A percentile compares a stretch with the other conserved stretches of the same genome.
These are phyloP conservation scores for Eulemur rufifrons DNA, from an alignment of 2,113 vertebrate genomes.

Conservation along the genomic window DNA sequence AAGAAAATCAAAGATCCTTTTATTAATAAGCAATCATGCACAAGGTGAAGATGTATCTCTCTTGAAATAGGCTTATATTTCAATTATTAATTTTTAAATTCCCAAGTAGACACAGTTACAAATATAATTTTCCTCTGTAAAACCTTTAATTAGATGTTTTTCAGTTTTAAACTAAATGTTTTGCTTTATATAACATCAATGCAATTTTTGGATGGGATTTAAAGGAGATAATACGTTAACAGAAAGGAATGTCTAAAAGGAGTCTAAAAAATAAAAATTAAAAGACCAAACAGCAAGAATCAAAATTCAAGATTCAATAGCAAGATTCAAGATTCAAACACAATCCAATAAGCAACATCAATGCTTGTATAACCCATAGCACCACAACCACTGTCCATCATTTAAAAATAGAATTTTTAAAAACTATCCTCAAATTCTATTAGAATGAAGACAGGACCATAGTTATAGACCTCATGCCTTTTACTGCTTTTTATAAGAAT, in stretches of 20 bases:
- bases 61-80: background rate
- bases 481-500: background rate
- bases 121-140: background rate
- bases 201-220: background rate
- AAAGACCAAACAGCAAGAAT: background rate
- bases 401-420: background rate
- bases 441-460: background rate
- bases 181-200: background rate
- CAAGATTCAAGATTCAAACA: background rate
- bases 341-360: background rate
- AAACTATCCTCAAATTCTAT: background rate
- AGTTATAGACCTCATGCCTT: background rate
- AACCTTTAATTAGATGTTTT: background rate
- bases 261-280: background rate
- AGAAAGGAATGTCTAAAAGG: background rate
- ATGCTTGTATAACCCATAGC: background rate
- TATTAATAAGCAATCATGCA: background rate
- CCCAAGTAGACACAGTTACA: background rate
- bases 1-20: background rate
- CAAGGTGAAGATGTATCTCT: background rate
- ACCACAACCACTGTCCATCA: background rate
- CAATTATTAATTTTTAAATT: background rate
- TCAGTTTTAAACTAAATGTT: background rate
- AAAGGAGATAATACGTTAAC: background rate
- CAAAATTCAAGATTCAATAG: background rate